Evolutionary conservation across 2,113 vertebrate species (phyloP).

Genomic region (Sinosuthora webbiana): DNA sequence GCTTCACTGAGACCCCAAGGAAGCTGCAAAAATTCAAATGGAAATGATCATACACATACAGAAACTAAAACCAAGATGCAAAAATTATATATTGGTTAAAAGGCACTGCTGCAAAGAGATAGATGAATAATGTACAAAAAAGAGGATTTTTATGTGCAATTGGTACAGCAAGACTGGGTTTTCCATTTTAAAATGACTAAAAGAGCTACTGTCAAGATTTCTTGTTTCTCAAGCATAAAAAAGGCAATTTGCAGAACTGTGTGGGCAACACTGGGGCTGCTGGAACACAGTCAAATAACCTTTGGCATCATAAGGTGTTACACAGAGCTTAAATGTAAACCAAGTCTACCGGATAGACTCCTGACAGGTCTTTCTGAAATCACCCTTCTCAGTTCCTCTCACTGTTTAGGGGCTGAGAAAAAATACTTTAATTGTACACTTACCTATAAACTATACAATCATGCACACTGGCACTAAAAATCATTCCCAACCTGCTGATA

Average conservation of each 20-base stretch:
- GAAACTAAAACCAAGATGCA: not conserved
- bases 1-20: not conserved
- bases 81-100: not conserved
- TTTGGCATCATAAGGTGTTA: not conserved
- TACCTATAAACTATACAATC: not conserved
- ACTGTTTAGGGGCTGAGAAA: not conserved
- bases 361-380: not conserved
- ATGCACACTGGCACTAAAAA: not conserved
- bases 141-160: not conserved
- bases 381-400: not conserved
- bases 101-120: not conserved
- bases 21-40: not conserved
- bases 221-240: not conserved
- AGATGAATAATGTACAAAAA: not conserved
- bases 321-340: not conserved
- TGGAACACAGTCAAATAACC: not conserved
- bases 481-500: slow-evolving; percentile 7
- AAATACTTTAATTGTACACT: not conserved
- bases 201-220: not conserved
- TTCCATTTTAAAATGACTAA: not conserved
- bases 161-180: not conserved
- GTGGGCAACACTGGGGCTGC: not conserved
- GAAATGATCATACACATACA: not conserved
- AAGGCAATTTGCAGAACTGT: not conserved
- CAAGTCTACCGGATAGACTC: not conserved